phyloP scores from a whole-genome alignment of 2,888 invertebrate genomes.

The Andrena praecox region DNA sequence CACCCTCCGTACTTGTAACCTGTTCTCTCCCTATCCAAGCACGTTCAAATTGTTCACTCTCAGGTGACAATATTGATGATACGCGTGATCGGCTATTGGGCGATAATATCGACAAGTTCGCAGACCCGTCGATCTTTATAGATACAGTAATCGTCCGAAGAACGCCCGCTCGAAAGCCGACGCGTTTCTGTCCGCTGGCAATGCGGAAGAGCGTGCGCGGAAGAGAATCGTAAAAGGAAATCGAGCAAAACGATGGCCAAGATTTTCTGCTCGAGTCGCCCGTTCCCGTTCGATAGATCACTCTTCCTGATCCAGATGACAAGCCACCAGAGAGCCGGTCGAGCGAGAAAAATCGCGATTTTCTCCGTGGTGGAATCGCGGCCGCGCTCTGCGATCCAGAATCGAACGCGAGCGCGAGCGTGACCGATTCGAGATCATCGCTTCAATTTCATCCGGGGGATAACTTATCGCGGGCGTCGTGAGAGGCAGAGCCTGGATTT shows the following conservation, averaged over 20 bases:
- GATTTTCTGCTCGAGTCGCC: conserved; percentile 51
- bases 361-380: conserved; percentile 28
- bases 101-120: background rate
- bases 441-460: background rate
- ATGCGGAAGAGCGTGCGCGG: conserved; percentile 51
- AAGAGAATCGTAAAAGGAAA: conserved; percentile 45
- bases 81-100: background rate
- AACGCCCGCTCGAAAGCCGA: conserved; percentile 15
- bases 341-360: conserved; percentile 47
- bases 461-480: background rate
- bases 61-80: background rate
- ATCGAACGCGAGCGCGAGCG: conserved; percentile 18
- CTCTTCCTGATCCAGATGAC: conserved; percentile 61
- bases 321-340: conserved; percentile 32
- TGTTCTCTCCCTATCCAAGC: background rate
- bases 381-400: conserved; percentile 12
- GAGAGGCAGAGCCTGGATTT: background rate
- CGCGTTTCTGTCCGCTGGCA: conserved; percentile 30
- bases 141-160: background rate
- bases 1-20: too few relatives aligned
- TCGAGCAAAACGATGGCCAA: conserved; percentile 42
- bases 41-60: background rate
- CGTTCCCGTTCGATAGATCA: conserved; percentile 59
- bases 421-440: conserved; percentile 13
- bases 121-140: background rate